These are phyloP conservation scores for Pomacea canaliculata DNA, from an alignment of 2,888 invertebrate genomes.

Conservation along the genomic window DNA sequence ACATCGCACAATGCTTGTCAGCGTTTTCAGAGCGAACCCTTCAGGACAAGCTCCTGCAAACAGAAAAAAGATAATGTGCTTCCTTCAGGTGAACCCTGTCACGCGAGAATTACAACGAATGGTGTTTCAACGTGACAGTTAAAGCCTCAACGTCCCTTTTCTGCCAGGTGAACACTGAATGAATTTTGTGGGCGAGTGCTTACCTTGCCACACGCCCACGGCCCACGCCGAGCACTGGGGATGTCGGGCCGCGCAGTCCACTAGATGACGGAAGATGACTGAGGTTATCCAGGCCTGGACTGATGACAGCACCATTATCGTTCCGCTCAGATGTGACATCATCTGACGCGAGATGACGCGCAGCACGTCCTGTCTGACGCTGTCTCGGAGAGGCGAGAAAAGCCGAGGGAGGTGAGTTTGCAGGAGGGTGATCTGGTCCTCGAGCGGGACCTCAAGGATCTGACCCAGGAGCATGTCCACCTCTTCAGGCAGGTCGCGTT, in stretches of 20 bases:
- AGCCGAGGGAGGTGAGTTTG: neutral
- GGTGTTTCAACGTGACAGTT: no score
- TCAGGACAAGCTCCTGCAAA: neutral
- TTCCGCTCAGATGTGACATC: neutral
- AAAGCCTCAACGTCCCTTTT: no score
- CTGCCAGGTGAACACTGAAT: no score
- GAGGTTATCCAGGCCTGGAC: neutral
- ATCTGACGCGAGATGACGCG: neutral
- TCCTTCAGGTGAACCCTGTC: no score
- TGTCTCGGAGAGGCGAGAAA: neutral
- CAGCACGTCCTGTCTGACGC: neutral
- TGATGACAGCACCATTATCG: neutral
- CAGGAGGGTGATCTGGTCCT: neutral
- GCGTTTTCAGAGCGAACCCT: neutral
- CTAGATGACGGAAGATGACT: neutral
- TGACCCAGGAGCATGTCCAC: neutral
- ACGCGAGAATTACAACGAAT: no score
- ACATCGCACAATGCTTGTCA: neutral
- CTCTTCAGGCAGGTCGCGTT: neutral
- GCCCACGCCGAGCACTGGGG: neutral
- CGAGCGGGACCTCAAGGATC: neutral
- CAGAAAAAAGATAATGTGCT: no score
- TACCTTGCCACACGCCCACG: neutral
- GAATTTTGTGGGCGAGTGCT: no score
- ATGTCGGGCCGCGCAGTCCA: neutral